Percentiles rank a stretch among this genome's conserved stretches.
These are phyloP conservation scores for Chelon auratus DNA, from an alignment of 2,797 vertebrate species.

Conservation along the genomic window DNA sequence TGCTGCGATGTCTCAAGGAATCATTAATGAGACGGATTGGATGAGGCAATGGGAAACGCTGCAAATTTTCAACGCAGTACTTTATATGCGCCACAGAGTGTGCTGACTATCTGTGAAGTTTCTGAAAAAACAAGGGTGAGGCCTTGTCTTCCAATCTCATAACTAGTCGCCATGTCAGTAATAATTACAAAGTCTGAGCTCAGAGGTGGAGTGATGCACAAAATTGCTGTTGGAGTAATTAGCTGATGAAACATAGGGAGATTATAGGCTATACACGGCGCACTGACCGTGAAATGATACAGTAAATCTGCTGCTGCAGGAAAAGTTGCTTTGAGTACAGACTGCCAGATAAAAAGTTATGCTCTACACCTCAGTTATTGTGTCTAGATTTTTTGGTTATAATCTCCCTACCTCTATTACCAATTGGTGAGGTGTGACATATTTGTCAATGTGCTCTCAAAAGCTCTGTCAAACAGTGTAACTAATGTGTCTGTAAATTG, in stretches of 20 bases:
- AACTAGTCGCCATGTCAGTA: conserved; percentile 59
- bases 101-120: conserved; percentile 52
- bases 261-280: conserved; percentile 53
- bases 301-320: conserved; percentile 42
- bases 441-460: conserved; percentile 57
- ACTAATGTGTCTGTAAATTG: conserved; percentile 61
- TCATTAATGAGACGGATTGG: conserved; percentile 59
- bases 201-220: conserved; percentile 65
- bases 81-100: conserved; percentile 62
- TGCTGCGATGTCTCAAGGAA: conserved; percentile 60
- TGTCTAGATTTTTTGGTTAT: conserved; percentile 37
- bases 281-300: conserved; percentile 61
- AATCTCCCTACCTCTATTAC: conserved; percentile 39
- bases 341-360: conserved; percentile 27
- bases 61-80: conserved; percentile 44
- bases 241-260: conserved; percentile 61
- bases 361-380: conserved; percentile 48
- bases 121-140: conserved; percentile 44
- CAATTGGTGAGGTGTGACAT: conserved; percentile 56
- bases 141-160: conserved; percentile 54
- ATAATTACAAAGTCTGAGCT: conserved; percentile 64
- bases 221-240: conserved; percentile 69
- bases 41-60: conserved; percentile 68
- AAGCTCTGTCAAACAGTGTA: conserved; percentile 59
- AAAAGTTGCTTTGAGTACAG: conserved; percentile 27